Conservation (phyloP, 2,797 vertebrate species). For the Rhynchotus rufescens region DNA sequence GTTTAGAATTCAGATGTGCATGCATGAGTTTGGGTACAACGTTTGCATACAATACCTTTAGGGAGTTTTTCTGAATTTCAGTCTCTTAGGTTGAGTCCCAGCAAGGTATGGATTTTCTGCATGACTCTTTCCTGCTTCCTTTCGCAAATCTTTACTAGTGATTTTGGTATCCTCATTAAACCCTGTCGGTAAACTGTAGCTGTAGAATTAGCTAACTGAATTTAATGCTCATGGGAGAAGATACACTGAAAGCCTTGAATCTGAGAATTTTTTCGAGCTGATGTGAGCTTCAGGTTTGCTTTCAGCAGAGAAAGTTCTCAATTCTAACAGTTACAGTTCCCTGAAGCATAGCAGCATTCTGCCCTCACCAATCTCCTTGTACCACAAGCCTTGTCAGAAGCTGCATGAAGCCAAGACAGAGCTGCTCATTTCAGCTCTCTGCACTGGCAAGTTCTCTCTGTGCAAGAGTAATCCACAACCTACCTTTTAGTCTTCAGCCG, state of each 20-base stretch:
- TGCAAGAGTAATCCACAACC: not conserved
- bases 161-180: not conserved
- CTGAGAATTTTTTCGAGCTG: not conserved
- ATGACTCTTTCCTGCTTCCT: not conserved
- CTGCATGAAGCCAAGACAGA: not conserved
- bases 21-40: not conserved
- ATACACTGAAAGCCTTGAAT: not conserved
- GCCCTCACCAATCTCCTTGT: not conserved
- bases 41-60: conserved; percentile 10
- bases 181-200: not conserved
- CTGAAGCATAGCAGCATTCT: not conserved
- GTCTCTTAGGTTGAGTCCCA: not conserved
- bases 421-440: not conserved
- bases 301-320: not conserved
- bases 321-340: not conserved
- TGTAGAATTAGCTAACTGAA: not conserved
- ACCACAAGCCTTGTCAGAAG: not conserved
- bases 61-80: not conserved
- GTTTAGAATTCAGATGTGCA: conserved; percentile 58
- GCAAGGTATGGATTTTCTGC: conserved; percentile 7
- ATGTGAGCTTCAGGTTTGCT: not conserved
- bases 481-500: not conserved
- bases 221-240: not conserved
- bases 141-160: not conserved
- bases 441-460: not conserved